Percentiles rank a stretch among this genome's conserved stretches.
phyloP scores from a whole-genome alignment of 2,113 vertebrate species.

The Tenebrosternarchus preto region DNA sequence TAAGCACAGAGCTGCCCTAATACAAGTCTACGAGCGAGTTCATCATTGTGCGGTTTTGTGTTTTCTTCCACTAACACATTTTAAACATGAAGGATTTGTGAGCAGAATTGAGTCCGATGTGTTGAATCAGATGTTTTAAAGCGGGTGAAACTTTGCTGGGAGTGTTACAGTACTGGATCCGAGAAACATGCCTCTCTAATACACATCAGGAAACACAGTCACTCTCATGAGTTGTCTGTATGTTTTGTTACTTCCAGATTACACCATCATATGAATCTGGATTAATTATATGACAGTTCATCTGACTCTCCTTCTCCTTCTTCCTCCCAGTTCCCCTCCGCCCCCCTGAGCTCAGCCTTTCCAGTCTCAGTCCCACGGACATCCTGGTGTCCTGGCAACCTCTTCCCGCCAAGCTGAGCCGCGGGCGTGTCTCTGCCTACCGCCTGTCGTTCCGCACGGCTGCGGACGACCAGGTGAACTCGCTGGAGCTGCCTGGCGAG shows the following conservation, averaged over 20 bases:
- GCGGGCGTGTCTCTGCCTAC: slow-evolving; percentile 85
- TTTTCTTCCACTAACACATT: background rate
- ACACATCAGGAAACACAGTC: no score
- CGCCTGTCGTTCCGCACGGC: slow-evolving; percentile 87
- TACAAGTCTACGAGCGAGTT: background rate
- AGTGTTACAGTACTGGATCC: no score
- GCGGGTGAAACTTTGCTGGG: background rate
- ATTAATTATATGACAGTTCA: no score
- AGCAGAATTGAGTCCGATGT: no score
- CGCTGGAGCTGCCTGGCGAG: slow-evolving; percentile 82
- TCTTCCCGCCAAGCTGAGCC: slow-evolving; percentile 82
- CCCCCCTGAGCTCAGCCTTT: slow-evolving; percentile 91
- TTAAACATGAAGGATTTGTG: background rate
- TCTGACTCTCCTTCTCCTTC: background rate
- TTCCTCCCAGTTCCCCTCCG: slow-evolving; percentile 85
- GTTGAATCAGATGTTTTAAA: background rate
- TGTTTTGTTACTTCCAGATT: no score
- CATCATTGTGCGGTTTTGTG: background rate
- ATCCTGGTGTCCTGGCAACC: slow-evolving; percentile 92
- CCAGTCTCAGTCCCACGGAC: slow-evolving; percentile 87
- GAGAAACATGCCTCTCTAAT: no score
- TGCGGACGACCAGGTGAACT: slow-evolving; percentile 76
- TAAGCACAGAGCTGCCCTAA: background rate
- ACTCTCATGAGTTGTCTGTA: no score
- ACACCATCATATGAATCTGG: background rate